These are phyloP conservation scores for Gymnoscopelus microlampas DNA, from an alignment of 2,797 vertebrate species.

Conservation along the genomic window DNA sequence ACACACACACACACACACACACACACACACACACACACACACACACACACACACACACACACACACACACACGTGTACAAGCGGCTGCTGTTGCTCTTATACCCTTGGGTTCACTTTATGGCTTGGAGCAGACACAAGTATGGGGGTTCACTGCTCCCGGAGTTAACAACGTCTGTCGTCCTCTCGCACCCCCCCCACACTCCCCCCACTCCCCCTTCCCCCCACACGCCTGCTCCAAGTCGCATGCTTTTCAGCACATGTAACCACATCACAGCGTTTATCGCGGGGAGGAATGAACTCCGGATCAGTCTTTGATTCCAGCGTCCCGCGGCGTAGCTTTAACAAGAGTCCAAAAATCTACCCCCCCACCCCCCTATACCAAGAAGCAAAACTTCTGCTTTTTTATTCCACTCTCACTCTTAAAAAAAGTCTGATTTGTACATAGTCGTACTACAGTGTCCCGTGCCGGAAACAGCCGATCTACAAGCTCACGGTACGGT, in stretches of 20 bases:
- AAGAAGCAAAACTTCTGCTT: slow-evolving; percentile 33
- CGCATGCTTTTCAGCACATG: slow-evolving; percentile 25
- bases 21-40: slow-evolving; percentile 35
- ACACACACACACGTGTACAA: slow-evolving; percentile 26
- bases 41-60: slow-evolving; percentile 13
- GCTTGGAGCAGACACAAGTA: slow-evolving; percentile 61
- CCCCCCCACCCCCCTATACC: neutral
- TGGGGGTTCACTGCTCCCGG: slow-evolving; percentile 44
- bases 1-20: slow-evolving; percentile 19
- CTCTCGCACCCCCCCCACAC: slow-evolving; percentile 9
- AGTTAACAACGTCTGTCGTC: slow-evolving; percentile 46
- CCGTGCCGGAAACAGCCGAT: no score
- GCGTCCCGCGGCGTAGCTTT: neutral
- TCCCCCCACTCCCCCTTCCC: slow-evolving; percentile 12
- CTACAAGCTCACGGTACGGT: no score
- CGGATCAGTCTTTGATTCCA: neutral
- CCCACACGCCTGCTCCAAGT: neutral
- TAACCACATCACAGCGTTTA: slow-evolving; percentile 3
- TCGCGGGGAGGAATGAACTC: neutral
- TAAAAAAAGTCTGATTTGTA: no score
- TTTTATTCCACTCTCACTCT: slow-evolving; percentile 35
- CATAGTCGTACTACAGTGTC: no score
- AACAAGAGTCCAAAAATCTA: neutral
- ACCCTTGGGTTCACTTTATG: slow-evolving; percentile 57
- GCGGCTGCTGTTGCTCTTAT: slow-evolving; percentile 40